Conservation (phyloP, 2,113 vertebrate genomes). For the Elanoides forficatus region DNA sequence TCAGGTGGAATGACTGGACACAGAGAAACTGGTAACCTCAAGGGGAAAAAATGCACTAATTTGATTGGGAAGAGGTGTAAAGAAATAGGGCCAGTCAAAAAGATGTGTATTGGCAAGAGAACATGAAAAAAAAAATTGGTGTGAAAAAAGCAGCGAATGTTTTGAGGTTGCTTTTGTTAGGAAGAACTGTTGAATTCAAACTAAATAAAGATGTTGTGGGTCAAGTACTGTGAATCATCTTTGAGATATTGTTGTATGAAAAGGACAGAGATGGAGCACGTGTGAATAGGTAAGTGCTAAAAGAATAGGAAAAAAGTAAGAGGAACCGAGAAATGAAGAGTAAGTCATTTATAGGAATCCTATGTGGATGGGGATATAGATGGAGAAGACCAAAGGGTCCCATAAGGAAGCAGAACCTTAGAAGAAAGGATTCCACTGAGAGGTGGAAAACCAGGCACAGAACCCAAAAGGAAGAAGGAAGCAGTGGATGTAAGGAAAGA, state of each 20-base stretch:
- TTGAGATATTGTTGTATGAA: neutral
- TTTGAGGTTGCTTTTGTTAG: neutral
- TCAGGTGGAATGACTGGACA: neutral
- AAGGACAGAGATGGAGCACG: neutral
- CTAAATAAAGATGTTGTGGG: neutral
- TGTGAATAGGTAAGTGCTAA: neutral
- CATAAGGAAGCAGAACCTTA: neutral
- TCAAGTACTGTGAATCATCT: neutral
- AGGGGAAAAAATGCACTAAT: neutral
- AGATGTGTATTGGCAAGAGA: neutral
- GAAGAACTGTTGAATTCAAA: neutral
- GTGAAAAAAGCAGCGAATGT: constrained; percentile 4
- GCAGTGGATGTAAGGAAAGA: neutral
- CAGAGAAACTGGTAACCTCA: neutral
- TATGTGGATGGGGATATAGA: neutral
- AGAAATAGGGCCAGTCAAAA: neutral
- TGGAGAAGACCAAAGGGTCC: neutral
- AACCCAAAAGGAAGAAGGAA: neutral
- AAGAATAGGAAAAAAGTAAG: neutral
- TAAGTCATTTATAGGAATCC: neutral
- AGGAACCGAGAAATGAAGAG: neutral
- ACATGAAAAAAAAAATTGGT: neutral
- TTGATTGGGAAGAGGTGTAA: neutral
- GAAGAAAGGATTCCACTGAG: neutral
- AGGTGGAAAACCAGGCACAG: neutral